These are phyloP conservation scores for Lepisosteus osseus DNA, from an alignment of 2,113 vertebrate species.

Conservation along the genomic window DNA sequence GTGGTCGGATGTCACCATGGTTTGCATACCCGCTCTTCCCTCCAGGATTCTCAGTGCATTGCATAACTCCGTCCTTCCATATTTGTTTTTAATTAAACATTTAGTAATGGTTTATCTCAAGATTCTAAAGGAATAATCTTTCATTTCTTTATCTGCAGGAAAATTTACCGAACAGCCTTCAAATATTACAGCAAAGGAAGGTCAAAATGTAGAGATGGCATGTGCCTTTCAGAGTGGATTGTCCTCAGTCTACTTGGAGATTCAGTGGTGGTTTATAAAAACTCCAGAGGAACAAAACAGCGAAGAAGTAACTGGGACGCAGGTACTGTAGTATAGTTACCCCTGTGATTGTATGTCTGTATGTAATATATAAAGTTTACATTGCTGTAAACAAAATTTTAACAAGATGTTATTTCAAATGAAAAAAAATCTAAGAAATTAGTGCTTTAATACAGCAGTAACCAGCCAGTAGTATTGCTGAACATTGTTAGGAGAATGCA, in stretches of 20 bases:
- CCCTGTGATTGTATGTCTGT: too few relatives aligned
- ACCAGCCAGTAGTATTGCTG: too few relatives aligned
- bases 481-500: too few relatives aligned
- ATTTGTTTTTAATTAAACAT: too few relatives aligned
- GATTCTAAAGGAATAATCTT: not conserved
- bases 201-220: conserved; percentile 94
- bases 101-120: too few relatives aligned
- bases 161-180: conserved; percentile 90
- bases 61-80: too few relatives aligned
- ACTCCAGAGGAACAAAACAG: conserved; percentile 73
- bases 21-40: too few relatives aligned
- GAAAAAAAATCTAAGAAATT: too few relatives aligned
- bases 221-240: conserved; percentile 92
- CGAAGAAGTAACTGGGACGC: conserved; percentile 69
- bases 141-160: conserved; percentile 66
- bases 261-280: conserved; percentile 95
- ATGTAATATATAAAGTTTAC: too few relatives aligned
- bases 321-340: conserved; percentile 61
- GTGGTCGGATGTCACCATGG: too few relatives aligned
- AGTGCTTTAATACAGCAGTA: too few relatives aligned
- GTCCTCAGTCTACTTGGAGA: conserved; percentile 87
- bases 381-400: not conserved
- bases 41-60: too few relatives aligned
- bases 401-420: not conserved
- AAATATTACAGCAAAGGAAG: conserved; percentile 87